phyloP scores from a whole-genome alignment of 1,140 invertebrate genomes.

The Neodiprion fabricii region DNA sequence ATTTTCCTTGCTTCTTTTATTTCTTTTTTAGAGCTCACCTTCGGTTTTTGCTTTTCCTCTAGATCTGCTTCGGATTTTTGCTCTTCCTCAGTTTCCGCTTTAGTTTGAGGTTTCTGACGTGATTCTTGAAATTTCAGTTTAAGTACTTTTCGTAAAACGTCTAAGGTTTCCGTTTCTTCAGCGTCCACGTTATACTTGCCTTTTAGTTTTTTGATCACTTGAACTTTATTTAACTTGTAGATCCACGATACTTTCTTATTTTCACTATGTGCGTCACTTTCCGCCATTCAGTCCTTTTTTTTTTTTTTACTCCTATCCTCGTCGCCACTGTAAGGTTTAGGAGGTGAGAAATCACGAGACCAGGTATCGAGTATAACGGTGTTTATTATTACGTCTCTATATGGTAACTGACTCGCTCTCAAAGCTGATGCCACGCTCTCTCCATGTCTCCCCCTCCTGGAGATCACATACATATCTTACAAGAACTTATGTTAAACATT shows the following conservation, averaged over 20 bases:
- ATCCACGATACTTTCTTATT: not conserved
- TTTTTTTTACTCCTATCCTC: conserved; percentile 1
- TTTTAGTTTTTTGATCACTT: not conserved
- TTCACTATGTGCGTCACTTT: not conserved
- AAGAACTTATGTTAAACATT: no score
- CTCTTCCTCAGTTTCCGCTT: not conserved
- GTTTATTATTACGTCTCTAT: no score
- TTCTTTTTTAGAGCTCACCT: not conserved
- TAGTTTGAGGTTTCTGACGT: not conserved
- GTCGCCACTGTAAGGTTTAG: not conserved
- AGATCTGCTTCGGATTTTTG: not conserved
- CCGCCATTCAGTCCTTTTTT: not conserved
- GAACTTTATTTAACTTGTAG: not conserved
- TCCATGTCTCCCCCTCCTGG: no score
- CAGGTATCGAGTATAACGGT: no score
- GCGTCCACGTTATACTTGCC: not conserved
- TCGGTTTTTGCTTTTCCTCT: not conserved
- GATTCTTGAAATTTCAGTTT: not conserved
- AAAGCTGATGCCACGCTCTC: no score
- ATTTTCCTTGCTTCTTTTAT: not conserved
- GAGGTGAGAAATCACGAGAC: not conserved
- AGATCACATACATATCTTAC: no score
- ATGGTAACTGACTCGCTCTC: no score
- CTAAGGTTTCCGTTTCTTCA: not conserved
- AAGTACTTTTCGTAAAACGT: not conserved